A percentile compares a stretch with the other conserved stretches of the same genome.
These are phyloP conservation scores for Electrona antarctica DNA, from an alignment of 2,113 vertebrate species.

Conservation along the genomic window DNA sequence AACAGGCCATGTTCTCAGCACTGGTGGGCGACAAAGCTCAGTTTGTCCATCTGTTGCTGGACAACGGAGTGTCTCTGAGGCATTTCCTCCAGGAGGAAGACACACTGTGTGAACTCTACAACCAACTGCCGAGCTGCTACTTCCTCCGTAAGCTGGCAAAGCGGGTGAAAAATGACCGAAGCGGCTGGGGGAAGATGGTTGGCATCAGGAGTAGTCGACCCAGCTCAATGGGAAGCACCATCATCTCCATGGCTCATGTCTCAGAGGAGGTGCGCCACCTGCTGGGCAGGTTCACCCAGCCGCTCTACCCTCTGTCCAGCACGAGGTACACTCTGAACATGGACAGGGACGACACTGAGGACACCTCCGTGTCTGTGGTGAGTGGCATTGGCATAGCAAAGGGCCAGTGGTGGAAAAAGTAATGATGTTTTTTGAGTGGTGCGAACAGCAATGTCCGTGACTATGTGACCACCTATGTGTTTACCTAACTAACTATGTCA, in stretches of 20 bases:
- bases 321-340: background rate
- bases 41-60: constrained; percentile 92
- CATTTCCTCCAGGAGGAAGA: constrained; percentile 84
- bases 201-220: background rate
- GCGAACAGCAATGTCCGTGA: too few relatives aligned
- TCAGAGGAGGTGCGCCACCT: constrained; percentile 87
- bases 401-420: background rate
- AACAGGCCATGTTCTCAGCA: constrained; percentile 87
- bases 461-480: too few relatives aligned
- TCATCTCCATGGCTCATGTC: constrained; percentile 80
- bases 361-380: constrained; percentile 48
- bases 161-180: constrained; percentile 69
- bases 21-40: constrained; percentile 89
- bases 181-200: constrained; percentile 17
- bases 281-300: constrained; percentile 86
- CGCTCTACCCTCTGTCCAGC: constrained; percentile 77
- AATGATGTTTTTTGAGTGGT: too few relatives aligned
- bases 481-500: too few relatives aligned
- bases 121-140: constrained; percentile 82
- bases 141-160: constrained; percentile 86
- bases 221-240: background rate
- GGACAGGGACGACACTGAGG: constrained; percentile 22
- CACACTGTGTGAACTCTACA: constrained; percentile 84
- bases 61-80: constrained; percentile 86
- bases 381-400: constrained; percentile 22